phyloP scores from a whole-genome alignment of 2,113 vertebrate genomes.

The Ibidorhyncha struthersii region DNA sequence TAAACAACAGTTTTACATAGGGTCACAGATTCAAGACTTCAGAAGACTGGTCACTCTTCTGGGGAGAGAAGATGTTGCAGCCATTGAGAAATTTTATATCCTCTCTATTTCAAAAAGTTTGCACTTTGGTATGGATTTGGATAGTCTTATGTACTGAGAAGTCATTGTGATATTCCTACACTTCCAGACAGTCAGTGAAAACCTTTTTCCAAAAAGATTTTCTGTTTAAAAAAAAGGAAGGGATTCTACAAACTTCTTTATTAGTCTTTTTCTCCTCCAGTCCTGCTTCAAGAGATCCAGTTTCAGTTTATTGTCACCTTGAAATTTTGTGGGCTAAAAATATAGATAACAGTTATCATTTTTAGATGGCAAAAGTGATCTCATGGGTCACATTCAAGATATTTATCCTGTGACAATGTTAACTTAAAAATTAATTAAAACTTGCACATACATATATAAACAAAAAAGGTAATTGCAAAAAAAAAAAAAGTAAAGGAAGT shows the following conservation, averaged over 20 bases:
- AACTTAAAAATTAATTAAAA: background rate
- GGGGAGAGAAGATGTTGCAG: background rate
- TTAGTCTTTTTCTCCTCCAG: background rate
- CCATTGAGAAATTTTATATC: background rate
- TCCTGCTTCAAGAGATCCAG: background rate
- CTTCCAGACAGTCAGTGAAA: background rate
- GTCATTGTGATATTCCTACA: background rate
- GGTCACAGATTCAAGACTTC: background rate
- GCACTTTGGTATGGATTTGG: background rate
- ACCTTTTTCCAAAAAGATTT: background rate
- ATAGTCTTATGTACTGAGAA: background rate
- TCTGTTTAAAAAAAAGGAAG: background rate
- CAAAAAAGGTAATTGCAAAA: background rate
- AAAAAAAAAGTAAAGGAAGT: background rate
- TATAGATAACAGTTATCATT: background rate
- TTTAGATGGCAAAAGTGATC: background rate
- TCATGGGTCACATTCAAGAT: background rate
- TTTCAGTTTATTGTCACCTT: background rate
- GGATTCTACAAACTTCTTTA: background rate
- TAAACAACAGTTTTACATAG: background rate
- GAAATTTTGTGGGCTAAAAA: background rate
- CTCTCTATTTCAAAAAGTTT: background rate
- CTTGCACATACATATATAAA: fast-evolving
- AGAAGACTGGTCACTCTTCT: background rate
- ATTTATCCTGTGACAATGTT: background rate